Evolutionary conservation across 2,113 vertebrate species (phyloP).

Genomic region (Eurystomus gularis): DNA sequence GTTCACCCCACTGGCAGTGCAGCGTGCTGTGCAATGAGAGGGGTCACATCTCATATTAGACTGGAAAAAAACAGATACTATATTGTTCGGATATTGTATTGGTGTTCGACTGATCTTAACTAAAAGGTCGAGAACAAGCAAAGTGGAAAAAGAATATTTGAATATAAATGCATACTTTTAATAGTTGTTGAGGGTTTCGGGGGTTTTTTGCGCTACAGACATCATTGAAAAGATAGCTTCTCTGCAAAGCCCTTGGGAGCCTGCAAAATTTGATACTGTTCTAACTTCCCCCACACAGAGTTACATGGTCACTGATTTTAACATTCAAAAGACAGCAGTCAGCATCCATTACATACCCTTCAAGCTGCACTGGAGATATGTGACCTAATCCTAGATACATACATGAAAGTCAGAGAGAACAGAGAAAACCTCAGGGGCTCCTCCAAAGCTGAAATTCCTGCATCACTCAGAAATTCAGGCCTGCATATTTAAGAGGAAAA

Average conservation of each 20-base stretch:
- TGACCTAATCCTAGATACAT: slow-evolving; percentile 53
- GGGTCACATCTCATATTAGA: neutral
- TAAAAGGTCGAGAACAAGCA: slow-evolving; percentile 29
- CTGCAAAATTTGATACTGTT: slow-evolving; percentile 36
- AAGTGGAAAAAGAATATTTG: neutral
- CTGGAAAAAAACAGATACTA: neutral
- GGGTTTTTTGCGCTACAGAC: neutral
- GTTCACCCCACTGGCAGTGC: neutral
- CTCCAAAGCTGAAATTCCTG: slow-evolving; percentile 22
- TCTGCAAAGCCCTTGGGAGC: slow-evolving; percentile 26
- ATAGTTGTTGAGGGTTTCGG: neutral
- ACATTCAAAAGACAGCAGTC: slow-evolving; percentile 64
- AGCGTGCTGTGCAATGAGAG: accelerated
- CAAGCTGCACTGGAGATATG: slow-evolving; percentile 58
- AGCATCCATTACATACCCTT: slow-evolving; percentile 57
- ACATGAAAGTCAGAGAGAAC: slow-evolving; percentile 59
- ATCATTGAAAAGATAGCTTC: neutral
- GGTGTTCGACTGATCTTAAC: slow-evolving; percentile 12
- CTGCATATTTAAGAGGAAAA: slow-evolving; percentile 12
- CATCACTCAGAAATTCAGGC: slow-evolving; percentile 9
- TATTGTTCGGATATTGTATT: neutral
- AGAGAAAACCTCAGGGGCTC: slow-evolving; percentile 42
- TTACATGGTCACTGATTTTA: slow-evolving; percentile 61
- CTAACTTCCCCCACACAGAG: neutral
- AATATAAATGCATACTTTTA: slow-evolving; percentile 38